These are phyloP conservation scores for Yponomeuta evonymella DNA, from an alignment of 2,888 invertebrate genomes.

Conservation along the genomic window DNA sequence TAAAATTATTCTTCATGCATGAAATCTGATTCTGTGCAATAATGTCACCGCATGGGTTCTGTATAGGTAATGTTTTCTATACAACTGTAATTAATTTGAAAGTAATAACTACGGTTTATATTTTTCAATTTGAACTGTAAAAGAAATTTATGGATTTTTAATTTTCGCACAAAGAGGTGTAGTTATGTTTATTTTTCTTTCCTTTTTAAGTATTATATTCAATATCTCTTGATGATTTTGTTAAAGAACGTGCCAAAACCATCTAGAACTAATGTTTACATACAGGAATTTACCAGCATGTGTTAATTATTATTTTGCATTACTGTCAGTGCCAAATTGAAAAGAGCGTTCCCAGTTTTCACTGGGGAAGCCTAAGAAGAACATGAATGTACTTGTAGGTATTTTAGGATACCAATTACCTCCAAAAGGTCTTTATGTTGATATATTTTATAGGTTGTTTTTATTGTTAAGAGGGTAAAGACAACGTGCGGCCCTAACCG, in stretches of 20 bases:
- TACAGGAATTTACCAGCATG: conserved; percentile 23
- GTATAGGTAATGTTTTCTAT: conserved; percentile 38
- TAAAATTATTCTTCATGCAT: conserved; percentile 44
- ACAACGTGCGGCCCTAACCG: conserved; percentile 39
- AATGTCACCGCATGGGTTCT: conserved; percentile 52
- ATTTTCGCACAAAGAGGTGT: conserved; percentile 31
- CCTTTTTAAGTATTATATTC: conserved; percentile 26
- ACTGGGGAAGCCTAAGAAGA: neutral
- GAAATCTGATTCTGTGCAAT: conserved; percentile 62
- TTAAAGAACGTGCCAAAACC: conserved; percentile 55
- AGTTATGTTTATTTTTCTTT: conserved; percentile 25
- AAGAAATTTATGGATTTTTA: conserved; percentile 43
- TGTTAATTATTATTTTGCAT: conserved; percentile 24
- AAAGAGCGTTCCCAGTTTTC: conserved; percentile 26
- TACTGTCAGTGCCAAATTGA: conserved; percentile 66
- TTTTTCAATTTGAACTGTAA: conserved; percentile 34
- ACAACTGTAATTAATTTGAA: conserved; percentile 49
- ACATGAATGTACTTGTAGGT: conserved; percentile 30
- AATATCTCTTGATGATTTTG: conserved; percentile 16
- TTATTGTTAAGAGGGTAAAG: conserved; percentile 72
- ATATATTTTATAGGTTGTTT: conserved; percentile 75
- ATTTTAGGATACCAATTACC: conserved; percentile 40
- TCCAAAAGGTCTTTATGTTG: conserved; percentile 63
- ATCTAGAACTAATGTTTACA: conserved; percentile 43
- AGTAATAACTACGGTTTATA: conserved; percentile 46